Evolutionary conservation across 2,113 vertebrate species (phyloP).

Genomic region (Aepyceros melampus): DNA sequence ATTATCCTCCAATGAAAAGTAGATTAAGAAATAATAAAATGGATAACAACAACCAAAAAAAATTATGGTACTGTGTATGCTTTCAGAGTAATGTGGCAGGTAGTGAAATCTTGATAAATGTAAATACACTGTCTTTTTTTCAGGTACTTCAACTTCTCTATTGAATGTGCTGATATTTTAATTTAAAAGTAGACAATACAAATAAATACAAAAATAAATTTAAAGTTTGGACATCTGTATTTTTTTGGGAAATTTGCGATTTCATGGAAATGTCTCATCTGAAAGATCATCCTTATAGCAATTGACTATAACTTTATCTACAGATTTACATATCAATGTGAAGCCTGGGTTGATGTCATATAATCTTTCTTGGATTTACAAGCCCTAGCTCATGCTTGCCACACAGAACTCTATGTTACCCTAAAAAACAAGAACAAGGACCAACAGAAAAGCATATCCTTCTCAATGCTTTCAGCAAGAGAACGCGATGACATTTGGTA

Average conservation of each 20-base stretch:
- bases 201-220: slow-evolving; percentile 7
- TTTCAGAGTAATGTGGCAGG: neutral
- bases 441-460: neutral
- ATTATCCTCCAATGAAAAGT: neutral
- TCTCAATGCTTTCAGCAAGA: neutral
- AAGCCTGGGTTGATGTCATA: neutral
- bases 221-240: neutral
- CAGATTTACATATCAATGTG: neutral
- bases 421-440: slow-evolving; percentile 23
- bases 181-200: neutral
- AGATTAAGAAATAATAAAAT: neutral
- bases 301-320: slow-evolving; percentile 9
- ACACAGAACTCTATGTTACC: neutral
- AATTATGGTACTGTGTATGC: neutral
- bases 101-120: slow-evolving; percentile 5
- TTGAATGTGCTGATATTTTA: neutral
- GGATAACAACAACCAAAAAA: neutral
- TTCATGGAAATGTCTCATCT: neutral
- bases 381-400: neutral
- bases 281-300: slow-evolving; percentile 1
- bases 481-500: neutral
- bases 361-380: neutral
- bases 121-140: neutral
- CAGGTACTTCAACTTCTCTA: neutral
- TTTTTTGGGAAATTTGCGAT: slow-evolving; percentile 13